Conservation (phyloP, 1,140 invertebrate species). For the Drosophila ambigua region DNA sequence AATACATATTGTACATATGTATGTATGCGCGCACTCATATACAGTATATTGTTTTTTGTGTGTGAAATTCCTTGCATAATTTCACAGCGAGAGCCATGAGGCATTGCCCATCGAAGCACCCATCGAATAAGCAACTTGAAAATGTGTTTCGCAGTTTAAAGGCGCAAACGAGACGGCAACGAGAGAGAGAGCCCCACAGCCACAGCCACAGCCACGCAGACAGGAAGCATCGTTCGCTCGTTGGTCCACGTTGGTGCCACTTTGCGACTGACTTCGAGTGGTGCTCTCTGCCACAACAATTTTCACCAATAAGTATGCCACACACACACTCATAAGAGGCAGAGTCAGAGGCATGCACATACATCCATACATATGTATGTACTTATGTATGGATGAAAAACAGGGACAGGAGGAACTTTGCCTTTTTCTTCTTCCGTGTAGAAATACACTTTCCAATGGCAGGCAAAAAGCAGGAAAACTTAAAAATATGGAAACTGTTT, state of each 20-base stretch:
- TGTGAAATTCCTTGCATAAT: constrained; percentile 77
- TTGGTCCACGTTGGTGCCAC: constrained; percentile 16
- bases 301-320: constrained; percentile 72
- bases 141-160: constrained; percentile 53
- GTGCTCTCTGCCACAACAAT: constrained; percentile 65
- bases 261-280: constrained; percentile 54
- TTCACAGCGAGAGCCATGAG: constrained; percentile 18
- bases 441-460: no score
- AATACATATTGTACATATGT: neutral
- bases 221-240: constrained; percentile 31
- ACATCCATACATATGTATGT: no score
- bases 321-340: constrained; percentile 1
- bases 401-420: no score
- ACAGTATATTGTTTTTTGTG: constrained; percentile 11
- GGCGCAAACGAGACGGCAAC: constrained; percentile 34
- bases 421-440: no score
- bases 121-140: constrained; percentile 54
- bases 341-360: constrained; percentile 1
- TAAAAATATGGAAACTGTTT: no score
- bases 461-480: no score
- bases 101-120: constrained; percentile 19
- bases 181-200: neutral
- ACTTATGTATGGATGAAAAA: no score
- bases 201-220: constrained; percentile 1
- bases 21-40: constrained; percentile 12